Conservation (phyloP, 2,113 vertebrate species). For the Menidia beryllina region DNA sequence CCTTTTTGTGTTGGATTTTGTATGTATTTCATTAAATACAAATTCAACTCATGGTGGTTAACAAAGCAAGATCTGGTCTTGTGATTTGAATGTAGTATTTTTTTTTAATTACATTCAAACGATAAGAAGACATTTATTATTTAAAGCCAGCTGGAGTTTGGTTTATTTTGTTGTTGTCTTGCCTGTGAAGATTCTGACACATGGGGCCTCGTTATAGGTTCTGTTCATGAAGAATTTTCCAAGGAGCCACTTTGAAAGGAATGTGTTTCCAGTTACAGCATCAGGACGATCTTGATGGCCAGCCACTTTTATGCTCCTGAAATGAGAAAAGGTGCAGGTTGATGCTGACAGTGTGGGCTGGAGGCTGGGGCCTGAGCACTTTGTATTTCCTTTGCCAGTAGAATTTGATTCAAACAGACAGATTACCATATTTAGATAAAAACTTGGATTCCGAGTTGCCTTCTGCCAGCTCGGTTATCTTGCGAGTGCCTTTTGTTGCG, state of each 20-base stretch:
- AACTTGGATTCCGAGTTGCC: slow-evolving; percentile 24
- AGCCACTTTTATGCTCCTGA: too few relatives aligned
- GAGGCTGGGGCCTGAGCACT: too few relatives aligned
- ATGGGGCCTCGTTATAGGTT: background rate
- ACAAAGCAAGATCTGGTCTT: background rate
- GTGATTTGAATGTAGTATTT: background rate
- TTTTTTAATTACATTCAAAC: background rate
- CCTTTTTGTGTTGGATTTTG: background rate
- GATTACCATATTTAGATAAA: slow-evolving; percentile 32
- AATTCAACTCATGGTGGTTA: background rate
- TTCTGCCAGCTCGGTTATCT: slow-evolving; percentile 20
- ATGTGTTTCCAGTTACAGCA: background rate
- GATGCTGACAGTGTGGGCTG: too few relatives aligned
- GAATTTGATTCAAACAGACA: too few relatives aligned
- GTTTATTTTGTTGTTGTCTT: background rate
- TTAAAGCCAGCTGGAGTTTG: background rate
- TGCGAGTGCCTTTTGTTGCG: slow-evolving; percentile 18
- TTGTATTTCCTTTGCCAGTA: too few relatives aligned
- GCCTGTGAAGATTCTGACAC: background rate
- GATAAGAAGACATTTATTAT: background rate
- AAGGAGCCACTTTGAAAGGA: background rate
- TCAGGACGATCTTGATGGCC: too few relatives aligned
- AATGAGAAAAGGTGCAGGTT: too few relatives aligned
- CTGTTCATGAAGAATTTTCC: background rate
- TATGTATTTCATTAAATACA: background rate